A percentile compares a stretch with the other conserved stretches of the same genome.
phyloP scores from a whole-genome alignment of 2,888 invertebrate species.

The Thelaira solivaga region DNA sequence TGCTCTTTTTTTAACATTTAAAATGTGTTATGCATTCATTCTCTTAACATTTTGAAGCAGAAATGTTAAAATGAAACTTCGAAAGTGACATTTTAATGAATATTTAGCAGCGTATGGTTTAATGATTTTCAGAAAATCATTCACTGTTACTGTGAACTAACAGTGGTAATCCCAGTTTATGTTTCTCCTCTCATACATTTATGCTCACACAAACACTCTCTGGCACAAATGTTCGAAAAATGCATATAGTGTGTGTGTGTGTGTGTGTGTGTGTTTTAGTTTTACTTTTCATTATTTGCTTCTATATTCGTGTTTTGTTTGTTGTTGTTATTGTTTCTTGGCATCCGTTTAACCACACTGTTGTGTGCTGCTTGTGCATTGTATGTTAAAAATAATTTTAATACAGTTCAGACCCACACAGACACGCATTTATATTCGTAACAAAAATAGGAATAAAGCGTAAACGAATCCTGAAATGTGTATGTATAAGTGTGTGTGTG shows the following conservation, averaged over 20 bases:
- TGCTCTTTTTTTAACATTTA: too few species aligned
- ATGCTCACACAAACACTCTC: neutral
- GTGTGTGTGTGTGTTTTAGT: neutral
- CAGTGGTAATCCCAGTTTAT: neutral
- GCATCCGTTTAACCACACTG: constrained; percentile 41
- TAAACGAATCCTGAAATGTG: constrained; percentile 35
- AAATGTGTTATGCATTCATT: too few species aligned
- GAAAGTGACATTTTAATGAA: too few species aligned
- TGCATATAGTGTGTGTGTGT: neutral
- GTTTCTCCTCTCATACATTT: neutral
- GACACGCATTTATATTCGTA: neutral
- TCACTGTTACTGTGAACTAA: neutral
- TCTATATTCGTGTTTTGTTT: constrained; percentile 21
- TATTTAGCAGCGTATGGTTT: too few species aligned
- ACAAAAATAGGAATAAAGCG: constrained; percentile 38
- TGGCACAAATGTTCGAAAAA: neutral
- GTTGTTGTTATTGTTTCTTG: constrained; percentile 20
- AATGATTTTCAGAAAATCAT: too few species aligned
- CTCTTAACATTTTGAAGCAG: too few species aligned
- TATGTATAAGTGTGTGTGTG: neutral
- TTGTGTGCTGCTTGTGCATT: constrained; percentile 24
- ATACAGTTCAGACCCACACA: constrained; percentile 9
- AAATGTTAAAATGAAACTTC: too few species aligned
- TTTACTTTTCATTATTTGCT: constrained; percentile 32
- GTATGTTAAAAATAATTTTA: constrained; percentile 52